Evolutionary conservation across 2,113 vertebrate species (phyloP).

Genomic region (Sinocyclocheilus maitianheensis): DNA sequence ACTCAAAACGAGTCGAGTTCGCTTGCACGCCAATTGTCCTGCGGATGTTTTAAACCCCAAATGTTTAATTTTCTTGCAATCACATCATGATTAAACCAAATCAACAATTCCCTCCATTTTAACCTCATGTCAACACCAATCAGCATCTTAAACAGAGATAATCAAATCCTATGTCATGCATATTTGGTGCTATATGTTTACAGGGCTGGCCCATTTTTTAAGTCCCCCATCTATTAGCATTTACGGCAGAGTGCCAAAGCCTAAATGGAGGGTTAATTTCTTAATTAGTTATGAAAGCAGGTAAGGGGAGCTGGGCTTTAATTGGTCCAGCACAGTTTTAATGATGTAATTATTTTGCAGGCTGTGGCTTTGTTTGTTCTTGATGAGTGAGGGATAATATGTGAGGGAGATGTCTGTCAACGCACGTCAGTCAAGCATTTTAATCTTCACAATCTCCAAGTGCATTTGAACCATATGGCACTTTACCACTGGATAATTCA

Average conservation of each 20-base stretch:
- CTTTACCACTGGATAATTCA: conserved; percentile 25
- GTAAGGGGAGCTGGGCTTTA: conserved; percentile 53
- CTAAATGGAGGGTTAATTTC: conserved; percentile 60
- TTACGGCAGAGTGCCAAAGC: conserved; percentile 53
- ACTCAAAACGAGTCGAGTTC: not conserved
- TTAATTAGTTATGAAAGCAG: conserved; percentile 61
- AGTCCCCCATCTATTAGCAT: conserved; percentile 50
- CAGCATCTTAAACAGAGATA: conserved; percentile 70
- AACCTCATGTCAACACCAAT: conserved; percentile 77
- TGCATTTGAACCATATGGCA: conserved; percentile 17
- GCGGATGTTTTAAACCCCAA: conserved; percentile 37
- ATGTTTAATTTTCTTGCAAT: conserved; percentile 59
- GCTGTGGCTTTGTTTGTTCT: conserved; percentile 52
- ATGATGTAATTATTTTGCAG: conserved; percentile 57
- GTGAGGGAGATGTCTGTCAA: conserved; percentile 9
- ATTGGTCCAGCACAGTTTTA: conserved; percentile 56
- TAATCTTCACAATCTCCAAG: conserved; percentile 9
- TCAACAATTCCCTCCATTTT: conserved; percentile 68
- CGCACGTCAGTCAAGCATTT: conserved; percentile 1
- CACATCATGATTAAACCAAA: conserved; percentile 68
- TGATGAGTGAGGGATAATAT: conserved; percentile 32
- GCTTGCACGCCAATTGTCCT: not conserved
- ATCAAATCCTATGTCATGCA: conserved; percentile 51
- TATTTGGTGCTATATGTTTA: conserved; percentile 58
- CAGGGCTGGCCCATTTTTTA: conserved; percentile 28